phyloP scores from a whole-genome alignment of 1,140 invertebrate species.

The Anastrepha obliqua region DNA sequence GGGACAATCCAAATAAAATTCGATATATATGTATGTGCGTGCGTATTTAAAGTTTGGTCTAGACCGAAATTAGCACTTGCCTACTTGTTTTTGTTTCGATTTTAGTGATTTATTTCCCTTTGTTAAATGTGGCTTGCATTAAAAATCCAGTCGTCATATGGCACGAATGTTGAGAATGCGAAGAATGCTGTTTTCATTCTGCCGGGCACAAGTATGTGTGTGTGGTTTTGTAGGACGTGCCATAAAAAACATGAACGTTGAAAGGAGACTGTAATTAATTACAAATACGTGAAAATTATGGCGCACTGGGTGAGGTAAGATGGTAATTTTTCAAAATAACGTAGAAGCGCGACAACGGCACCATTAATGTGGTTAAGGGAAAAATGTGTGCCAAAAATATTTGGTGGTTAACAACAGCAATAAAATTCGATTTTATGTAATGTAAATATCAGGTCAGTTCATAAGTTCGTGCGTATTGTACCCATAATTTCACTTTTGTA shows the following conservation, averaged over 20 bases:
- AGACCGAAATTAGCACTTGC: background rate
- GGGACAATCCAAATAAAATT: background rate
- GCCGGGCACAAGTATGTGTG: background rate
- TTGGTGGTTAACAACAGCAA: background rate
- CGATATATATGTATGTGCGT: background rate
- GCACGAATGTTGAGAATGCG: background rate
- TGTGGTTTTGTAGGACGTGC: background rate
- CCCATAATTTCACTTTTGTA: too few relatives aligned
- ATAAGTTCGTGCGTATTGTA: too few relatives aligned
- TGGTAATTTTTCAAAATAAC: background rate
- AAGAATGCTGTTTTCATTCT: background rate
- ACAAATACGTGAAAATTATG: slow-evolving; percentile 34
- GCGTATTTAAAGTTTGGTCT: background rate
- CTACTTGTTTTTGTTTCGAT: slow-evolving; percentile 43
- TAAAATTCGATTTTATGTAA: too few relatives aligned
- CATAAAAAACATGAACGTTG: background rate
- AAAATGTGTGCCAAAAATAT: background rate
- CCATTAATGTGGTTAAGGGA: background rate
- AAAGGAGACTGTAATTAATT: background rate
- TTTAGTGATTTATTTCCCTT: slow-evolving; percentile 57
- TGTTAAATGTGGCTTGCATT: slow-evolving; percentile 56
- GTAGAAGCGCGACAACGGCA: background rate
- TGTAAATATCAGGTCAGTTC: too few relatives aligned
- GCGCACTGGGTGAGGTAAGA: background rate
- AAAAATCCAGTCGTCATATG: slow-evolving; percentile 53